Base-by-base conservation (phyloP, 1,140 invertebrate genomes). In the Bombus difficillimus region DNA sequence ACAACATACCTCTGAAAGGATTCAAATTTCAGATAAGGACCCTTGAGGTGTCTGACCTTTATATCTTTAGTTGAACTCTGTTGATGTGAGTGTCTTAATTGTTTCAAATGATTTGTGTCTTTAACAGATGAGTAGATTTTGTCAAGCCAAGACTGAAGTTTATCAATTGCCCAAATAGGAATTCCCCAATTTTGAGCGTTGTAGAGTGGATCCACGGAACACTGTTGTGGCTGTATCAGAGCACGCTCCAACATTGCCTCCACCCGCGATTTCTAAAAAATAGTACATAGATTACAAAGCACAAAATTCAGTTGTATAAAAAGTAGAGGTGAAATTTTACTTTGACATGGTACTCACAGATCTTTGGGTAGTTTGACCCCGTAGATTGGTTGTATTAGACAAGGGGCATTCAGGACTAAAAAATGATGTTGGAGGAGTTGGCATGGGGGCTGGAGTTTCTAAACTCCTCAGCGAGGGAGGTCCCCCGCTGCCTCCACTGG, bases 201-300 rank as follows among this genome's bases (percentile, higher is more conserved):
- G 87, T 95, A 94, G 73, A 96, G 92, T 83, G 95, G 95, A 95
- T 95, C 95, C 91, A 95, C 94, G 90, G 93, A 95, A 95, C 94
- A 94, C 92, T 95, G 94, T 92, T 96, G 95, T 93, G 95, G 94
- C 93, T 95, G 94, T 83, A 94, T 95, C 92, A 95, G 95, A 93
- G 96, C 95, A 95, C 96, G 96, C 96, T 97, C 96, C 94, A 97
- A 96, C 96, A 97, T 97, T 93, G 96, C 96, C 96, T 97, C 96
- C 90, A 96, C 96, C 89, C 97, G 96, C 80, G 96, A 96, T 95
- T 96, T 96, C 95, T 96, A 81, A 80, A 91, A 88, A 87, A 74
- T 69, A 41, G 8, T 9, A 81, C 76, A 79, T 53, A 53, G 18
- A 53, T 53, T 53, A 53, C 47, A 53, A 53, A 53, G 6, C 47